Evolutionary conservation across 2,888 invertebrate genomes (phyloP).

Genomic region (Eristalis intricaria): DNA sequence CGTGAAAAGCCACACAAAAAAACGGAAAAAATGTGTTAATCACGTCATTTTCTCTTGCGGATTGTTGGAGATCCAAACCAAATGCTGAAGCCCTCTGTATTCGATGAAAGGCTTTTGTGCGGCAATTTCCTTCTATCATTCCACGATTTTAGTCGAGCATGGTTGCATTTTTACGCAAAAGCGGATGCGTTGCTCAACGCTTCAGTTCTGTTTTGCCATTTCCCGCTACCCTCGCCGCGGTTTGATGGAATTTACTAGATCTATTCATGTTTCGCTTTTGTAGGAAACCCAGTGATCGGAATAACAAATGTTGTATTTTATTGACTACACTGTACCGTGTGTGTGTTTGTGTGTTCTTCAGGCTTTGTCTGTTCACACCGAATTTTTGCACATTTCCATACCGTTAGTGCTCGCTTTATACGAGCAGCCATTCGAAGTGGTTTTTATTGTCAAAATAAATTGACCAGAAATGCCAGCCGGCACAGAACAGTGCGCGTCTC

Average conservation of each 20-base stretch:
- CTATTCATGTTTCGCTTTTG: background rate
- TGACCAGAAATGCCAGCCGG: slow-evolving; percentile 19
- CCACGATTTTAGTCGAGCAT: slow-evolving; percentile 54
- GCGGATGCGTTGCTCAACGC: slow-evolving; percentile 69
- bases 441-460: slow-evolving; percentile 23
- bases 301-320: slow-evolving; percentile 39
- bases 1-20: slow-evolving; percentile 2
- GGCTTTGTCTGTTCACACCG: background rate
- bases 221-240: background rate
- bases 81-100: background rate
- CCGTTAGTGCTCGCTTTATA: background rate
- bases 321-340: slow-evolving; percentile 1
- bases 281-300: slow-evolving; percentile 49
- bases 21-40: background rate
- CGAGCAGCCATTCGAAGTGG: background rate
- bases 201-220: slow-evolving; percentile 48
- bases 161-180: slow-evolving; percentile 61
- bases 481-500: background rate
- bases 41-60: slow-evolving; percentile 6
- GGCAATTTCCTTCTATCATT: slow-evolving; percentile 27
- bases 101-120: slow-evolving; percentile 18
- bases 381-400: slow-evolving; percentile 6
- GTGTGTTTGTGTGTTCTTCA: background rate
- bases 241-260: too few species aligned
- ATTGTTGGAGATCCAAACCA: background rate